Evolutionary conservation across 2,113 vertebrate species (phyloP).

Genomic region (Rana temporaria): DNA sequence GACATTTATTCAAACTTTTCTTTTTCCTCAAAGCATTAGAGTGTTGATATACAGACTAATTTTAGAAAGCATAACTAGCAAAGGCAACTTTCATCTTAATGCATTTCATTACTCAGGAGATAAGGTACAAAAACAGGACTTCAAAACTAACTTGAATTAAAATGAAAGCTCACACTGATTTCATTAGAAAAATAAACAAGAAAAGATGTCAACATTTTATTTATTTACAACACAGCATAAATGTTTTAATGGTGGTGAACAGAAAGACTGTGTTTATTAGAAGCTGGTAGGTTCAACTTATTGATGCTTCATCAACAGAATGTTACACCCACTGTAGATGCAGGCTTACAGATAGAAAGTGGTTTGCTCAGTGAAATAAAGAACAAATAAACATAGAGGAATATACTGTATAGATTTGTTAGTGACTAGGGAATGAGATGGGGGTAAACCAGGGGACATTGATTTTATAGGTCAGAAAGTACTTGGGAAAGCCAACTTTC

Average conservation of each 20-base stretch:
- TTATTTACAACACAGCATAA: neutral
- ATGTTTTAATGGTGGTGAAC: constrained; percentile 3
- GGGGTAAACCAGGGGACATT: too few relatives aligned
- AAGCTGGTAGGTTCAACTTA: neutral
- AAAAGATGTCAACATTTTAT: neutral
- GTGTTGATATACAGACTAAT: constrained; percentile 7
- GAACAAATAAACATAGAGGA: too few relatives aligned
- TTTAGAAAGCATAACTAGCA: constrained; percentile 28
- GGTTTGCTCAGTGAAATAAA: too few relatives aligned
- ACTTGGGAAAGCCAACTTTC: too few relatives aligned
- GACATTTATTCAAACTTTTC: neutral
- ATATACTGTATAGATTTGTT: too few relatives aligned
- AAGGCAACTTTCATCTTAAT: constrained; percentile 23
- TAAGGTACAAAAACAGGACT: constrained; percentile 25
- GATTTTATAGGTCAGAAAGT: too few relatives aligned
- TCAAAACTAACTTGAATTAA: constrained; percentile 7
- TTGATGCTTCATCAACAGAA: neutral
- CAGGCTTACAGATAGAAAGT: too few relatives aligned
- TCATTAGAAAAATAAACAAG: neutral
- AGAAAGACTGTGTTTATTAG: neutral
- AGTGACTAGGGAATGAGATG: too few relatives aligned
- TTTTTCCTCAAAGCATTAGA: constrained; percentile 11
- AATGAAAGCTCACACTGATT: neutral
- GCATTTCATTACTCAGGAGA: constrained; percentile 9
- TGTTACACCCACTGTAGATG: too few relatives aligned